phyloP scores from a whole-genome alignment of 1,140 invertebrate genomes.

The Plectrocnemia conspersa region DNA sequence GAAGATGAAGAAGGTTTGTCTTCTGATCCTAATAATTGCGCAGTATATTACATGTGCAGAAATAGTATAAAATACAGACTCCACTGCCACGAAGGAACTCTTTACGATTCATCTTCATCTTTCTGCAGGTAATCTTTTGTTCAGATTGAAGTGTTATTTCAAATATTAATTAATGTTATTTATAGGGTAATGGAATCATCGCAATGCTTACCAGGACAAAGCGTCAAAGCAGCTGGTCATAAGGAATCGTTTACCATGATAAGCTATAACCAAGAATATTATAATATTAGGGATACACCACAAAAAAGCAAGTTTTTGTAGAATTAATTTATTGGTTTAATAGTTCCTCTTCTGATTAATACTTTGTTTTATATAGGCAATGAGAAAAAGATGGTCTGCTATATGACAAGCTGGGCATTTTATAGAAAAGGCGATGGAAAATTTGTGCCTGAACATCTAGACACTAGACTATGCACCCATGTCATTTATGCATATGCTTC shows the following conservation, averaged over 20 bases:
- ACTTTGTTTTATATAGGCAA: constrained; percentile 9
- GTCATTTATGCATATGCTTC: constrained; percentile 88
- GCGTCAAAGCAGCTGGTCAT: constrained; percentile 2
- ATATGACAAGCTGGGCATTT: constrained; percentile 84
- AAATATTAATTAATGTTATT: constrained; percentile 4
- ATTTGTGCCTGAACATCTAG: constrained; percentile 80
- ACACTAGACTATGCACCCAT: constrained; percentile 77
- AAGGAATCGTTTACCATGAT: constrained; percentile 5
- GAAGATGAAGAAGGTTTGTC: constrained; percentile 51
- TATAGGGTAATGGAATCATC: constrained; percentile 29
- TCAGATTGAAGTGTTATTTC: no score
- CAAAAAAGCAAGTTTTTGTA: constrained; percentile 8
- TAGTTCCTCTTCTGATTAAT: not conserved
- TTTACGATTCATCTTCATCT: constrained; percentile 52
- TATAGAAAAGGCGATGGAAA: constrained; percentile 77
- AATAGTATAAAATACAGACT: constrained; percentile 57
- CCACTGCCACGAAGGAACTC: constrained; percentile 47
- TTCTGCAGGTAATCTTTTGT: constrained; percentile 51
- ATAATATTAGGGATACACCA: constrained; percentile 13
- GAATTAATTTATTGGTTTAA: no score
- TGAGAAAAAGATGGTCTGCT: constrained; percentile 66
- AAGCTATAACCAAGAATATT: constrained; percentile 21
- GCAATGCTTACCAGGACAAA: constrained; percentile 27
- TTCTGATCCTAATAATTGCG: constrained; percentile 61
- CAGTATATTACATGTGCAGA: constrained; percentile 64